These are phyloP conservation scores for Luidia sarsii DNA, from an alignment of 53 echinoderm and acorn worm genomes.

Conservation along the genomic window DNA sequence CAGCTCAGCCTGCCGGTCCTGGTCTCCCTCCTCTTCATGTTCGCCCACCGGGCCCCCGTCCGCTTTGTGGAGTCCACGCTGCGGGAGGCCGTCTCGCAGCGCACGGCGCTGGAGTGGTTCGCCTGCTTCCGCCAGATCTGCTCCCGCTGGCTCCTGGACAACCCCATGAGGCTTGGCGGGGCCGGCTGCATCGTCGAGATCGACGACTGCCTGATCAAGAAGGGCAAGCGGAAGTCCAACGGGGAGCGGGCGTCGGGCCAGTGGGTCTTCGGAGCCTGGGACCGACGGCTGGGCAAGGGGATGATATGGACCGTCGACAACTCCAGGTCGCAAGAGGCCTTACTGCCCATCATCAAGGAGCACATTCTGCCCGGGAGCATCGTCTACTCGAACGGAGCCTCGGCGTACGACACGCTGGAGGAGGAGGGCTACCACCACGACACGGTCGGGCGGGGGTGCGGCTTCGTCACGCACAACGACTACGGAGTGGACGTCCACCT, in stretches of 20 bases:
- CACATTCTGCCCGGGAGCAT: conserved; percentile 7
- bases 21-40: neutral
- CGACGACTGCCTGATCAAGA: conserved; percentile 15
- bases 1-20: neutral
- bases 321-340: neutral
- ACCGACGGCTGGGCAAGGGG: conserved; percentile 5
- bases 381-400: conserved; percentile 30
- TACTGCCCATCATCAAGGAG: conserved; percentile 11
- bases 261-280: conserved; percentile 47
- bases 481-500: neutral
- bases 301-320: conserved; percentile 10
- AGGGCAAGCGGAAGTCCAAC: neutral
- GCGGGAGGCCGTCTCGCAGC: neutral
- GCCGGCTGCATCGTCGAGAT: conserved; percentile 29
- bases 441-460: neutral
- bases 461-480: conserved; percentile 1
- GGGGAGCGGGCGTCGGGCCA: neutral
- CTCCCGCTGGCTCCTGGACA: conserved; percentile 21
- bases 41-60: conserved; percentile 16
- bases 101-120: conserved; percentile 8
- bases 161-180: conserved; percentile 16
- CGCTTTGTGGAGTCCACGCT: conserved; percentile 1
- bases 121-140: conserved; percentile 13
- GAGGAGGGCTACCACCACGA: conserved; percentile 42
- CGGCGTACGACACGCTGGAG: neutral